Base-by-base conservation (phyloP, 2,113 vertebrate genomes). In the Ia io region DNA sequence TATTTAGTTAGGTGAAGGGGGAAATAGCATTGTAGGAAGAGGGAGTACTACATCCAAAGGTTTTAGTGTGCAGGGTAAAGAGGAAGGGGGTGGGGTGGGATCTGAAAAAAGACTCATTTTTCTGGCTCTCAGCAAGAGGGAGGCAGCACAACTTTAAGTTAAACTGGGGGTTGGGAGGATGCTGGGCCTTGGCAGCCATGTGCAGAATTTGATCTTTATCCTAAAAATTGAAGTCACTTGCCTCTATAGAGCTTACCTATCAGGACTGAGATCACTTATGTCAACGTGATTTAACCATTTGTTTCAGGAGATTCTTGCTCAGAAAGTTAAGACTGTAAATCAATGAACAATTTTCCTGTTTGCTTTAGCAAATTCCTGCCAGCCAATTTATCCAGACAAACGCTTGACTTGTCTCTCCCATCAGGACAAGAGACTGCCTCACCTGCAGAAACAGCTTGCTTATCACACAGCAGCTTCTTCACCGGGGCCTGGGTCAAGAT, bases 351-450 rank as follows among this genome's bases (percentile, higher is more conserved):
- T 59, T 92, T 82, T 37, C 56, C 42, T 32, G 28, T 89, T 85
- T 47, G 92, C 74, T 86, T 92, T 42, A 83, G 88, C 61, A 95
- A 86, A 71, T 78, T 88, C 44, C 61, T 92, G 61, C 88, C 88
- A 73, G 70, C 67, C 12, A 51, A 42, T n/a, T 95, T 86, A 82
- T 86, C 44, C 69, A 51, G 51, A 70, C n/a, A 96, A 93, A 89
- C 25, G 30, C 69, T 76, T 37, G 47, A 86, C 61, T 96, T 84
- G 77, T 69, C 44, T 67, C 53, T 97, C 53, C 61, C 61, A 84
- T 47, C 40, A 79, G 47, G 85, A 86, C 22, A 47, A 59, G 79
- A 53, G 47, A 32, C 16, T 51, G 20, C 16, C 16, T 87, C 30
- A n/a, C 53, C 51, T 77, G 22, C 16, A 47, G 51, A 42, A 65